phyloP scores from a whole-genome alignment of 2,797 vertebrate genomes.

The Artibeus lituratus region DNA sequence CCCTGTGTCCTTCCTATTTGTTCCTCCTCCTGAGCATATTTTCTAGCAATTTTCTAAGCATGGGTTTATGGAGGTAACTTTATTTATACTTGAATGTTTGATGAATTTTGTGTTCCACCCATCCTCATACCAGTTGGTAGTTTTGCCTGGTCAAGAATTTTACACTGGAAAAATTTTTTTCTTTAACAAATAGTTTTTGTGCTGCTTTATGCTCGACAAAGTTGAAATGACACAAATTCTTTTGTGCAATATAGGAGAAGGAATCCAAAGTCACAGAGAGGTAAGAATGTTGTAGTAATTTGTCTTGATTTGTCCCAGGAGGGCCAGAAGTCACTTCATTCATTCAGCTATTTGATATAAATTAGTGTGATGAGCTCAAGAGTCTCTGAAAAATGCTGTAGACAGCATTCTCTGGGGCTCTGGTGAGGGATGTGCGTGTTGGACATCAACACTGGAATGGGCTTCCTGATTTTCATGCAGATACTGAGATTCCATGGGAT shows the following conservation, averaged over 20 bases:
- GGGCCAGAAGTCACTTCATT: neutral
- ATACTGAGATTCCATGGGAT: neutral
- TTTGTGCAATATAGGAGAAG: neutral
- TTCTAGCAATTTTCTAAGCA: neutral
- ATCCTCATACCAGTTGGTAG: neutral
- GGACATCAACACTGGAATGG: neutral
- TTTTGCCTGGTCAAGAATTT: constrained; percentile 32
- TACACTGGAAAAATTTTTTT: neutral
- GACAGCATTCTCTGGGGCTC: neutral
- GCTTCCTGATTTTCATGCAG: neutral
- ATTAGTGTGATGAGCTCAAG: neutral
- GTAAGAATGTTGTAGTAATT: neutral
- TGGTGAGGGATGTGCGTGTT: too few relatives aligned
- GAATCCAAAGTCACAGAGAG: neutral
- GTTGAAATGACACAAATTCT: neutral
- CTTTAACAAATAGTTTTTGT: neutral
- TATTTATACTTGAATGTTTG: neutral
- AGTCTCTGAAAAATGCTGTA: neutral
- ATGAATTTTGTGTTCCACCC: neutral
- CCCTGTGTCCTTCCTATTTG: too few relatives aligned
- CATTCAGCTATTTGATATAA: neutral
- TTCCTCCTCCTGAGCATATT: neutral
- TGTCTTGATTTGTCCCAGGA: neutral
- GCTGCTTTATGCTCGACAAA: neutral
- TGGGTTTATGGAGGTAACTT: neutral